Conservation (phyloP, 2,113 vertebrate genomes). For the Thryonomys swinderianus region DNA sequence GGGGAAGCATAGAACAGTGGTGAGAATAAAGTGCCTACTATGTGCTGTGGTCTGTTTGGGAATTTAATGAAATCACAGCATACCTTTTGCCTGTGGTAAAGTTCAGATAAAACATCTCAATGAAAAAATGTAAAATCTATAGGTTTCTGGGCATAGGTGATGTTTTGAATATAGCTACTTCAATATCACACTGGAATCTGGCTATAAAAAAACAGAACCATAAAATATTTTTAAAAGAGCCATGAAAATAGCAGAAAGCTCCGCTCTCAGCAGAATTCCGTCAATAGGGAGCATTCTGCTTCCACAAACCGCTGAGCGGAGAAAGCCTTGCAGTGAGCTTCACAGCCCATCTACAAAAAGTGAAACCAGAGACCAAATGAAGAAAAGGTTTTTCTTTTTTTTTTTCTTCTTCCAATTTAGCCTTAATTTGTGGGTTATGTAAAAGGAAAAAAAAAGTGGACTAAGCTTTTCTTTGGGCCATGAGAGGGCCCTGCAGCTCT, state of each 20-base stretch:
- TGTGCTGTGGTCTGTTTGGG: background rate
- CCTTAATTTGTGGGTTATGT: constrained; percentile 49
- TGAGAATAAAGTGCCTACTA: background rate
- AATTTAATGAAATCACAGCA: too few species aligned
- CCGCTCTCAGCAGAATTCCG: constrained; percentile 6
- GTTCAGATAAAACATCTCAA: background rate
- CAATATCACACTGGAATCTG: background rate
- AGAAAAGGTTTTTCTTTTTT: constrained; percentile 49
- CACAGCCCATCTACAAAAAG: constrained; percentile 54
- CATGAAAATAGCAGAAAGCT: constrained; percentile 41
- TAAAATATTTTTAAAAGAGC: background rate
- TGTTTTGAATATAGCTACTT: background rate
- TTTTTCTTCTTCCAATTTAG: constrained; percentile 60
- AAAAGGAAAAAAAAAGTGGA: constrained; percentile 34
- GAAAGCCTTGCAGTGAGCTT: background rate
- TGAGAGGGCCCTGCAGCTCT: constrained; percentile 69
- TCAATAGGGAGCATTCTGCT: background rate
- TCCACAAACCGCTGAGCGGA: background rate
- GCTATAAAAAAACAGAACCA: background rate
- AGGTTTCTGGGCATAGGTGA: too few species aligned
- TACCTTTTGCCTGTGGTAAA: background rate
- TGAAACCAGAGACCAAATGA: constrained; percentile 46
- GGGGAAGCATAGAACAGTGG: background rate
- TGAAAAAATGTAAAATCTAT: background rate
- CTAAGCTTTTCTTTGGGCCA: constrained; percentile 72